Evolutionary conservation across 2,888 invertebrate genomes (phyloP).

Genomic region (Tachina grossa): DNA sequence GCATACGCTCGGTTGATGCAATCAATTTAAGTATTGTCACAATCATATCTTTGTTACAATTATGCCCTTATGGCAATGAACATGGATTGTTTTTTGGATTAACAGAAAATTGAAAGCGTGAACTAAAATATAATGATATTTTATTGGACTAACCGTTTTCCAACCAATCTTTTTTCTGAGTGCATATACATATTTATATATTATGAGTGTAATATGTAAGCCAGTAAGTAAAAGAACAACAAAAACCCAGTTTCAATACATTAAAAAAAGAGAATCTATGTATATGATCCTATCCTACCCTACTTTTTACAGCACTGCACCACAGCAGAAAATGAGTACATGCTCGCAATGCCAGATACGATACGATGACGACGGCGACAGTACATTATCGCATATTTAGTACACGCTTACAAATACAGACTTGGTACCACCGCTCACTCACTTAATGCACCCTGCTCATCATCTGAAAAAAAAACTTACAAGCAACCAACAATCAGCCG

Average conservation of each 20-base stretch:
- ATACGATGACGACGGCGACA: conserved; percentile 1
- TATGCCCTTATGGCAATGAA: too few species aligned
- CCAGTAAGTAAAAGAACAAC: conserved; percentile 13
- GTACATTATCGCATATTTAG: conserved; percentile 51
- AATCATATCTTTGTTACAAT: too few species aligned
- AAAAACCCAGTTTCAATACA: conserved; percentile 33
- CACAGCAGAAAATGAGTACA: conserved; percentile 35
- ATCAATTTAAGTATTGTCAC: too few species aligned
- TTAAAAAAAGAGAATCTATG: conserved; percentile 19
- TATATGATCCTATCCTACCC: conserved; percentile 67
- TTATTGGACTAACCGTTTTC: too few species aligned
- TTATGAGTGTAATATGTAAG: not conserved
- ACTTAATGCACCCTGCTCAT: conserved; percentile 9
- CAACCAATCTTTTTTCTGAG: too few species aligned
- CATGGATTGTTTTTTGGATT: too few species aligned
- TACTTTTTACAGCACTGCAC: conserved; percentile 60
- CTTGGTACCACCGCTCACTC: conserved; percentile 7
- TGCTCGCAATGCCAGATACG: conserved; percentile 34
- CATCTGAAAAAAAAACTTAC: conserved; percentile 1
- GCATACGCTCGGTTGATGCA: too few species aligned
- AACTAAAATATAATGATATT: too few species aligned
- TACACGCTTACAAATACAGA: conserved; percentile 38
- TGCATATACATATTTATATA: conserved; percentile 3
- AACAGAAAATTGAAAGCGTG: too few species aligned
- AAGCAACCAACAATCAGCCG: conserved; percentile 3